Conservation (phyloP, 2,888 invertebrate species). For the Patella depressa region DNA sequence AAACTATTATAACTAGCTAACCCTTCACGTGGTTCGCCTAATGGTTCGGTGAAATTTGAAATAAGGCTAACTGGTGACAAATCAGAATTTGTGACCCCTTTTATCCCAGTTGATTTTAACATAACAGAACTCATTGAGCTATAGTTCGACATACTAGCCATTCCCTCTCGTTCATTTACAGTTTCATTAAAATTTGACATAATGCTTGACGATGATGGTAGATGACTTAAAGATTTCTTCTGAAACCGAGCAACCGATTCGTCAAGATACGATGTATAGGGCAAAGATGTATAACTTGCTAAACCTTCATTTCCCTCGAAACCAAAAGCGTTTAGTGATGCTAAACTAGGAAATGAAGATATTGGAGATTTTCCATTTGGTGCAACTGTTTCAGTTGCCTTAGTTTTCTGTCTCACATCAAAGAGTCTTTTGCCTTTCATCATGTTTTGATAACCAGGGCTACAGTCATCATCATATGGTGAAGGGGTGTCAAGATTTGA, state of each 20-base stretch:
- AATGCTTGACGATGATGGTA: background rate
- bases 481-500: background rate
- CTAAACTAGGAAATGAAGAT: background rate
- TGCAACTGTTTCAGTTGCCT: background rate
- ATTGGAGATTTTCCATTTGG: background rate
- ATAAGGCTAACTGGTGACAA: background rate
- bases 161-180: background rate
- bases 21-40: background rate
- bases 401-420: background rate
- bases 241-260: background rate
- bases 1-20: slow-evolving; percentile 5
- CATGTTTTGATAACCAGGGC: background rate
- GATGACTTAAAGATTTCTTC: background rate
- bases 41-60: background rate
- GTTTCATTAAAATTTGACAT: slow-evolving; percentile 8
- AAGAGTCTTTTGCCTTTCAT: slow-evolving; percentile 4
- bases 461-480: slow-evolving; percentile 1
- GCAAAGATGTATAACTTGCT: slow-evolving; percentile 1
- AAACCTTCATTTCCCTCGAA: slow-evolving; percentile 2
- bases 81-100: background rate
- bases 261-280: background rate
- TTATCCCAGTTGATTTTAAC: background rate
- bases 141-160: background rate
- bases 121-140: background rate
- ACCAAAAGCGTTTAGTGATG: background rate